Base-by-base conservation (phyloP, 2,888 invertebrate species). In the Acutogordius australiensis region DNA sequence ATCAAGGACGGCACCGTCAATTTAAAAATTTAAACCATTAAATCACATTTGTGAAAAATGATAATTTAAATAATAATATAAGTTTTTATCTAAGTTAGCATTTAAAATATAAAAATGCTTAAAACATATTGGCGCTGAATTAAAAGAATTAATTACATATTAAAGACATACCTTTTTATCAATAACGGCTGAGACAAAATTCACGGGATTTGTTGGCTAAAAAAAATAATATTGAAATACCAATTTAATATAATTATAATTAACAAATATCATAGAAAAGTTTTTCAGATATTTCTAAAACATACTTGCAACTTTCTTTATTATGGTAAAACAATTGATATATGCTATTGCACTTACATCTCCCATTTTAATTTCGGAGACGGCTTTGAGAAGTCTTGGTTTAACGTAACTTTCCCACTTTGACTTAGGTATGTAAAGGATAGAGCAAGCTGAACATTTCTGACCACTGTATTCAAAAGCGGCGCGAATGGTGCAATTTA, bases 401-500 rank as follows among this genome's bases (percentile, higher is more conserved):
- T 65, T 78, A 67, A 81, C 77, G 69, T 77, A 68, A 28, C 77
- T 4, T 13, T 37, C 74, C 83, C 85, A 87, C 59, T 88, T 70
- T 1, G 87, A 87, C 68, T 81, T 78, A 1, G 97, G 90, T 59
- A 90, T 80, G 72, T 90, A 99, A 76, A 90, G 79, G 67, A 97
- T 78, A n/a, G 90, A 87, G 70, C 88, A 88, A 0, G 97, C 97
- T 1, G 91, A 94, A 72, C 97, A 97, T 71, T 97, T 97, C 70
- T 99, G 97, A 1, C 94, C 94, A 67, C 70, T 67, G 71, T 80
- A 99, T 74, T 99, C 97, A 72, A 90, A 97, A 1, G 91, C 80
- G 56, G 88, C 82, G 63, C 84, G 78, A 64, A 91, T 81, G 0
- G 90, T 86, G 29, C 79, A 78, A 29, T 79, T 78, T 1, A 86